Base-by-base conservation (phyloP, 2,113 vertebrate species). In the Brachyistius frenatus region DNA sequence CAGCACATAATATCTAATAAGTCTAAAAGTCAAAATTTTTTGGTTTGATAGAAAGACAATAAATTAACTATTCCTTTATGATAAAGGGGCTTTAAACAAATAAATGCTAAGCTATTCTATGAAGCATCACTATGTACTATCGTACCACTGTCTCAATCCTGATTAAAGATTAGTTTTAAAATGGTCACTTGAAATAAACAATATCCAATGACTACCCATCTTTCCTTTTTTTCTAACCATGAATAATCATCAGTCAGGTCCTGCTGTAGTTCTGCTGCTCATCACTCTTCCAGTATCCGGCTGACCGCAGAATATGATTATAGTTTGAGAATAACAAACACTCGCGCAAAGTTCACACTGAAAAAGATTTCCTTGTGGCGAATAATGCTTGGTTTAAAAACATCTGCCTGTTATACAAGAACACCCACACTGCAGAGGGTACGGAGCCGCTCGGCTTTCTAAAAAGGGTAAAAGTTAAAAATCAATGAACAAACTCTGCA, bases 351-450 rank as follows among this genome's bases (percentile, higher is more conserved):
- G 49, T 23, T 36, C 46, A 37, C 33, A 53, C 30, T 63, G 31
- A 32, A 72, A 46, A 57, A 14, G 74, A 73, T 75, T 41, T 66
- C 80, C 30, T 69, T 39, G 62, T 83, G 77, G 75, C 66, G 54
- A 39, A 68, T 74, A 81, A 82, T 71, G 69, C 65, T 78, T 31
- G 73, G 78, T 80, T 23, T 88, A 50, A 71, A 88, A 91, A 87
- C 84, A 89, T 83, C 60, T 84, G 73, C 76, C 74, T 52, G 76
- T 91, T 92, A 86, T 50, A 87, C 84, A 91, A 91, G 67, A 82
- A 89, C 88, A 52, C 90, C 91, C 84, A 91, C 85, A 68, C 83
- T 55, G 61, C 77, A 62, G 47, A 79, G 61, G 68, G 80, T 85
- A 88, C 0, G 5, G 80, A 70, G 83, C 41, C 37, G 56, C 66